Base-by-base conservation (phyloP, 2,888 invertebrate species). In the Maniola hyperantus region DNA sequence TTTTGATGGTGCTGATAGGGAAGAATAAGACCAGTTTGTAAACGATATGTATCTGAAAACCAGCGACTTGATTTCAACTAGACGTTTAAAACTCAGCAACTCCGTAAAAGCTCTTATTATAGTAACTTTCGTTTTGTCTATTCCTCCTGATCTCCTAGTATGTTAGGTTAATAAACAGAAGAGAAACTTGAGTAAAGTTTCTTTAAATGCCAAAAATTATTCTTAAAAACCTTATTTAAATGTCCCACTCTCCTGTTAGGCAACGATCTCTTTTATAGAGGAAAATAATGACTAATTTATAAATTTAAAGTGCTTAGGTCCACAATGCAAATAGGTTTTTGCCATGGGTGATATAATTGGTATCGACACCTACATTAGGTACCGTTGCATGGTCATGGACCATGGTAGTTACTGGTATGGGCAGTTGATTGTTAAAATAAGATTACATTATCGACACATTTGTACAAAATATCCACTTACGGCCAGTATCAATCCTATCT, bases 1-100 rank as follows among this genome's bases (percentile, higher is more conserved):
- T 59, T 48, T 18, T 34, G 59, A 59, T 59, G 48, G 44, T 34
- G 33, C 46, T 48, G 59, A 59, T 59, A 59, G 46, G 46, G 48
- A 15, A 46, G 59, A 44, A 33, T 13, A 20, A 48, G 59, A 59
- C 59, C 46, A 33, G 59, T 59, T 48, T 59, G 26, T 42, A 42
- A 42, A n/a, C 57, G 57, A 44, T 58, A 44, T 34, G 54, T 15
- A 54, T 54, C 54, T 54, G 15, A 54, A 34, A 34, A 15, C 50
- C 7, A 26, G 26, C 6, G 11, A 54, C 15, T 15, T 34, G 34
- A 34, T 36, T 34, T 5, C 15, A 42, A 42, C 39, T 6, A 11
- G 39, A 57, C 57, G 10, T 55, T 7, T 18, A 6, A 57, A 51
- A 26, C 50, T 20, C 6, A 6, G 6, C 11, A 11, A 26, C 26